A percentile compares a stretch with the other conserved stretches of the same genome.
These are phyloP conservation scores for Microcebus murinus DNA, from an alignment of 2,113 vertebrate species.

Conservation along the genomic window DNA sequence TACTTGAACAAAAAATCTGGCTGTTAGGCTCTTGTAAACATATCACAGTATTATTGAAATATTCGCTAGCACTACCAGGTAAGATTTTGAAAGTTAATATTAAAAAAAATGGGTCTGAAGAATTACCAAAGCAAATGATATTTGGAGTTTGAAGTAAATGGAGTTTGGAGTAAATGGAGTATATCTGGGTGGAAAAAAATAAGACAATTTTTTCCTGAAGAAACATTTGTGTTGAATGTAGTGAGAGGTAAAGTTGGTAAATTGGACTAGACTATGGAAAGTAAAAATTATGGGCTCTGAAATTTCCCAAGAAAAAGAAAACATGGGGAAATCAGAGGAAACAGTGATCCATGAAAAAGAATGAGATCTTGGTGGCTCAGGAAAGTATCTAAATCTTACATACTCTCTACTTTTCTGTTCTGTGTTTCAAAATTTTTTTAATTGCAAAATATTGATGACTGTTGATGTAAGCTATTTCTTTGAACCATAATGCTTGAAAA, in stretches of 20 bases:
- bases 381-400: not conserved
- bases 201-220: not conserved
- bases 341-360: not conserved
- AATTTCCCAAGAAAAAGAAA: not conserved
- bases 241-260: not conserved
- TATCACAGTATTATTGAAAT: slow-evolving; percentile 17
- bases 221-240: not conserved
- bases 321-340: slow-evolving; percentile 7
- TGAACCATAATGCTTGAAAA: slow-evolving; percentile 28
- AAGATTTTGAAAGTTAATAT: not conserved
- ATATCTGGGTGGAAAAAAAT: not conserved
- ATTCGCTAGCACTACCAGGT: not conserved
- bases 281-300: not conserved
- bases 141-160: not conserved
- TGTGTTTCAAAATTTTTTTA: not conserved
- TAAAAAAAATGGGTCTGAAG: not conserved
- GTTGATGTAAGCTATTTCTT: slow-evolving; percentile 12
- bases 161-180: not conserved
- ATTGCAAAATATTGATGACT: not conserved
- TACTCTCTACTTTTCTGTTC: not conserved
- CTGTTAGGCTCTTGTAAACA: not conserved
- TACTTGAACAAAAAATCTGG: not conserved
- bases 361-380: not conserved
- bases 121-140: not conserved
- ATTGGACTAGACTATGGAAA: not conserved